A percentile compares a stretch with the other conserved stretches of the same genome.
These are phyloP conservation scores for Struthio camelus DNA, from an alignment of 2,113 vertebrate genomes.

Conservation along the genomic window DNA sequence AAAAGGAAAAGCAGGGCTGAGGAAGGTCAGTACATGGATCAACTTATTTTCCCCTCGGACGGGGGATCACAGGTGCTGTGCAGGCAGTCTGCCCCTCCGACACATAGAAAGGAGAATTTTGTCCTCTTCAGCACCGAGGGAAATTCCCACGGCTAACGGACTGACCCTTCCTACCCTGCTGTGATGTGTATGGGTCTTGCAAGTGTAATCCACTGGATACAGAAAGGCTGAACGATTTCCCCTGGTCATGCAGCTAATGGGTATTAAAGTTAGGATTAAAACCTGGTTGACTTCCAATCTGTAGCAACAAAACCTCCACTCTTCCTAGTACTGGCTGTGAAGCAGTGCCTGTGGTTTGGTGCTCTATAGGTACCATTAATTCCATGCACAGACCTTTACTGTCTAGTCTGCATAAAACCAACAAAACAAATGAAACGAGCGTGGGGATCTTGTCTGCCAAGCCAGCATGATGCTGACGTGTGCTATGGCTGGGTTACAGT, in stretches of 20 bases:
- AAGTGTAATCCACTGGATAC: not conserved
- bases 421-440: not conserved
- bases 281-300: not conserved
- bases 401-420: not conserved
- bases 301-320: rapidly evolving
- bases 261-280: not conserved
- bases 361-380: rapidly evolving
- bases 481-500: not conserved
- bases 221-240: not conserved
- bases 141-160: not conserved
- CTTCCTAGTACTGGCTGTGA: not conserved
- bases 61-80: not conserved
- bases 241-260: not conserved
- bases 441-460: not conserved
- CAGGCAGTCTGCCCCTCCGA: not conserved
- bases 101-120: not conserved
- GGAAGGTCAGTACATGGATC: not conserved
- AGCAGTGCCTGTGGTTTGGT: rapidly evolving
- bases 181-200: not conserved
- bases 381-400: rapidly evolving
- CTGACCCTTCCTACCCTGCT: rapidly evolving
- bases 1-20: not conserved
- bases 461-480: not conserved
- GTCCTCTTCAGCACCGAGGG: not conserved
- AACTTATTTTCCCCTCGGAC: rapidly evolving